These are phyloP conservation scores for Trachurus trachurus DNA, from an alignment of 2,797 vertebrate genomes.

Conservation along the genomic window DNA sequence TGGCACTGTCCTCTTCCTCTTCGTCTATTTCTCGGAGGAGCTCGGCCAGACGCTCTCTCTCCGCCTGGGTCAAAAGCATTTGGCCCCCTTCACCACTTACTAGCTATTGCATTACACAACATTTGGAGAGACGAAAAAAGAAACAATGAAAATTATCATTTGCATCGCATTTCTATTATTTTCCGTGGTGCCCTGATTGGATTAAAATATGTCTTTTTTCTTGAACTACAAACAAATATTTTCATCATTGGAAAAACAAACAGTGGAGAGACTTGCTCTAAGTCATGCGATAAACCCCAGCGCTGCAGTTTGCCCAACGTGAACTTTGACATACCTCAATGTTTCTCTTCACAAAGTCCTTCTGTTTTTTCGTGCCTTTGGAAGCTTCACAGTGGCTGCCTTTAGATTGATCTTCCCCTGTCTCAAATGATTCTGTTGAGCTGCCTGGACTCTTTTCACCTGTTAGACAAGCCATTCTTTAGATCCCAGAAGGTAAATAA, in stretches of 20 bases:
- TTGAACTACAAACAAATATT: constrained; percentile 47
- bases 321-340: constrained; percentile 91
- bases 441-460: constrained; percentile 52
- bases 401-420: constrained; percentile 57
- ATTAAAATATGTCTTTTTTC: constrained; percentile 15
- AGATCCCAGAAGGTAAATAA: constrained; percentile 34
- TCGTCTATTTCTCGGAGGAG: constrained; percentile 88
- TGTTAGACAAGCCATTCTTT: constrained; percentile 50
- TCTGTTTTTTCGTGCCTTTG: constrained; percentile 81
- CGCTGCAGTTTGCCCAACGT: constrained; percentile 52
- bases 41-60: constrained; percentile 88
- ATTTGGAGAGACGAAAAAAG: constrained; percentile 13
- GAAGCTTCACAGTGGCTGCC: constrained; percentile 54
- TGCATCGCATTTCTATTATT: constrained; percentile 15
- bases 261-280: constrained; percentile 21
- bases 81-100: constrained; percentile 83
- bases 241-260: constrained; percentile 62
- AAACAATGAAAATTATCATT: constrained; percentile 30
- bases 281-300: constrained; percentile 56
- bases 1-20: constrained; percentile 74
- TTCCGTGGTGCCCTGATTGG: constrained; percentile 6
- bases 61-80: constrained; percentile 85
- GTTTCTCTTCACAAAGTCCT: constrained; percentile 93
- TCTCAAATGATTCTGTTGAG: constrained; percentile 45
- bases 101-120: constrained; percentile 83